Base-by-base conservation (phyloP, 2,113 vertebrate genomes). In the Ranitomeya imitator region DNA sequence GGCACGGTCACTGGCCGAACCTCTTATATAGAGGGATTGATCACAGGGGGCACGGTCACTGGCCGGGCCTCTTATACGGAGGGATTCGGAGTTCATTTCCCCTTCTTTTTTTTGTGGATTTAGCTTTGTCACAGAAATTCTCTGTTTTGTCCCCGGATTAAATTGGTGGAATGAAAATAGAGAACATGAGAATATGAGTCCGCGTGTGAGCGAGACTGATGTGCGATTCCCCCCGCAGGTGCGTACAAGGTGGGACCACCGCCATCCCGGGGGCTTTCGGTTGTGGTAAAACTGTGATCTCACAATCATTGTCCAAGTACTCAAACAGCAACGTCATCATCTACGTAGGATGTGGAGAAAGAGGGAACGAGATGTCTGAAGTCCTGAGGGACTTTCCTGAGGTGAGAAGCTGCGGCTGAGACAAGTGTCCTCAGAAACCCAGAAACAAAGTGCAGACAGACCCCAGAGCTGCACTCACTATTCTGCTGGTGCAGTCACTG, bases 351-450 rank as follows among this genome's bases (percentile, higher is more conserved):
- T 99, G 98, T 63, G 98, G 98, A 87, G 98, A 99, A 92, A 95
- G 98, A 93, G 98, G 98, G 85, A 99, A 99, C 73, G 98, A 99
- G 94, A 99, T 99, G 98, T 99, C 98, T 85, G 98, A 99, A 96
- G 98, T 99, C 85, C 96, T 99, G 89, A 93, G 98, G 90, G 98
- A 99, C 91, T 99, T 99, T 91, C 98, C 98, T 4, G 98, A 99
- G 97, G 98, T 99, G 79, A 90, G 91, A 37, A 0, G 0, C 37
- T 45, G 37, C 37, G 37, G 37, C 37, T 45, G 37, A 45, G 37
- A 45, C 37, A 45, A 45, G 37, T 45, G 37, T 45, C 37, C 37
- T 45, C 37, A 31, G 5, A 45, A 45, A 45, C 37, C 37, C 37
- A 45, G 37, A 45, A 45, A 45, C 37, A 45, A 45, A 45, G 37